These are phyloP conservation scores for Centropyge bicolor DNA, from an alignment of 2,797 vertebrate species.

Conservation along the genomic window DNA sequence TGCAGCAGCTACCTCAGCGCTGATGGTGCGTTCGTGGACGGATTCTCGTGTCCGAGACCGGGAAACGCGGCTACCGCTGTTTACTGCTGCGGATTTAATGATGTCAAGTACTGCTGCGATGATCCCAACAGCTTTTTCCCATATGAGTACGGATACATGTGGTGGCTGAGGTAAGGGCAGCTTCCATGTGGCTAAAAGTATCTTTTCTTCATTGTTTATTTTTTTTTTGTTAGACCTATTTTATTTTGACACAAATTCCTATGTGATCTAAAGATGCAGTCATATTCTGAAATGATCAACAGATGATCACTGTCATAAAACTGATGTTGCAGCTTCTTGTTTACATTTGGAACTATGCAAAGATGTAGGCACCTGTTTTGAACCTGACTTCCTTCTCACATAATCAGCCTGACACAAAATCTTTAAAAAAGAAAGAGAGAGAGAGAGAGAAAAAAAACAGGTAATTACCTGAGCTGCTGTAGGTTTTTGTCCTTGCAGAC, in stretches of 20 bases:
- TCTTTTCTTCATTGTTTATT: neutral
- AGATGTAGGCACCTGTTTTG: neutral
- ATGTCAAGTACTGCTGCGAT: constrained; percentile 95
- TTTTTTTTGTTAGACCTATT: neutral
- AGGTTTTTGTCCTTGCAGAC: neutral
- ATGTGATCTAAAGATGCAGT: no score
- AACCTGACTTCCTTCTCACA: neutral
- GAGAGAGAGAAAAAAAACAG: neutral
- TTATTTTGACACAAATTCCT: neutral
- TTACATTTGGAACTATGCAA: neutral
- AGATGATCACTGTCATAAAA: neutral
- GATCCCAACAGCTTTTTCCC: constrained; percentile 95
- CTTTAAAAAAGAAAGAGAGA: neutral
- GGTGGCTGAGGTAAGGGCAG: constrained; percentile 92
- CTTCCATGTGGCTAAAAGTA: neutral
- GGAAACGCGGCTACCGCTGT: constrained; percentile 84
- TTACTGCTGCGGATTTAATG: constrained; percentile 95
- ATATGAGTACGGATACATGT: constrained; percentile 95
- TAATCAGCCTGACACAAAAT: neutral
- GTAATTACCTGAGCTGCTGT: neutral
- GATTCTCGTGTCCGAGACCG: constrained; percentile 90
- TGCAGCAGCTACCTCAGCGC: constrained; percentile 90
- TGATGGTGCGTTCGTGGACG: constrained; percentile 85
- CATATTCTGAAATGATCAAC: neutral
- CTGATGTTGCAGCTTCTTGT: neutral